Evolutionary conservation across 1,140 invertebrate species (phyloP), one percentile per base, ranked within the genome.

Genomic region (Dendroctonus ponderosae): DNA sequence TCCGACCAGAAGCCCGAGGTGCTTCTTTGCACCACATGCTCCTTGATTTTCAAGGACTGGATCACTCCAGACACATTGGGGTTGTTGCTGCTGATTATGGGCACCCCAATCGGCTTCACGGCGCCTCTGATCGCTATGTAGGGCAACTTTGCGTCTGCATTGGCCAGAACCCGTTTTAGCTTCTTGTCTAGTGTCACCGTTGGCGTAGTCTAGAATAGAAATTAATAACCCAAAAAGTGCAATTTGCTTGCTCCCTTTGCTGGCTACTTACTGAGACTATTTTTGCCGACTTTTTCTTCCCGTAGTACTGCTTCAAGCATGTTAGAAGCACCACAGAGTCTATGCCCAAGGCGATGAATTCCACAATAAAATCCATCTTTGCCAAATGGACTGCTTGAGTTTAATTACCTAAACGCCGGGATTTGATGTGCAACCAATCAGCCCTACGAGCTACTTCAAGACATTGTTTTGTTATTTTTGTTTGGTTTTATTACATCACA

Each of bases 1-100:
- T 91, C 88, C 9, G 87, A 86, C 91, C 91, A 92, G 76, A 91
- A 91, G 7, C 91, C 91, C 48, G 87, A 85, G 11, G 88, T 86
- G 44, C 85, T 87, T 76, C 89, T 82, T 38, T 89, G 85, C 54
- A 91, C 82, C 3, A 90, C 84, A 82, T 91, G 90, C 79, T 92
- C 90, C 76, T 89, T 89, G 65, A 89, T 85, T 71, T 82, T 85
- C 62, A 89, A 78, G 71, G 80, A 83, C 72, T 91, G 90, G 51
- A 92, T 78, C 1, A 92, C 90, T 60, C 90, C 91, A 59, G 85
- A 85, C 0, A 90, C 82, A 59, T 84, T 81, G 50, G 84, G 83
- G 74, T 88, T 86, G 74, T 89, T 85, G 58, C 85, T 82, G 73
- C 89, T 91, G 14, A 81, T 82, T 50, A 92, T 84, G 3, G 89